phyloP scores from a whole-genome alignment of 2,888 invertebrate genomes.

The Rhyacophila evoluta region DNA sequence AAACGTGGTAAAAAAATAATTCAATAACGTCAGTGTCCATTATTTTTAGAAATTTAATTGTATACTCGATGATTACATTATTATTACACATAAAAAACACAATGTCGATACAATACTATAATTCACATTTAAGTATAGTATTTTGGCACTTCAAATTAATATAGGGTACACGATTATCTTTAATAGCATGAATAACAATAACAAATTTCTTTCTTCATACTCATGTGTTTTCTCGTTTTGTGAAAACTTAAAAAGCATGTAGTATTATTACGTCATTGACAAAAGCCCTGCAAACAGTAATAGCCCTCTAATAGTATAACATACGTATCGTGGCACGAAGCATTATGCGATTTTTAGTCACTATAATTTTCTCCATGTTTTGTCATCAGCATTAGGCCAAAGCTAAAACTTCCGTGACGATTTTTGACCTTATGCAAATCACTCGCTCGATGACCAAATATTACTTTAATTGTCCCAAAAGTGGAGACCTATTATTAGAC shows the following conservation, averaged over 20 bases:
- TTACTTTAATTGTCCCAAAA: not conserved
- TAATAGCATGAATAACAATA: too few species aligned
- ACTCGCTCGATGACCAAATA: not conserved
- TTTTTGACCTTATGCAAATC: slow-evolving; percentile 9
- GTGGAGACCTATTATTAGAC: not conserved
- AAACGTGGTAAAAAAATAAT: too few species aligned
- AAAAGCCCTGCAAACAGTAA: not conserved
- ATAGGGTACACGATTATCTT: too few species aligned
- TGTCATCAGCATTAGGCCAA: slow-evolving; percentile 18
- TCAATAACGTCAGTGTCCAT: too few species aligned
- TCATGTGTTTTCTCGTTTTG: not conserved
- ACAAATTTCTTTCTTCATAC: too few species aligned
- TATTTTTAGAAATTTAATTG: too few species aligned
- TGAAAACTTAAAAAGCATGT: not conserved
- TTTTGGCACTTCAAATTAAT: too few species aligned
- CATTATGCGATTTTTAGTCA: slow-evolving; percentile 14
- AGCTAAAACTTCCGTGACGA: slow-evolving; percentile 12
- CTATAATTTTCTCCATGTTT: not conserved
- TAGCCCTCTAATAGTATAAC: not conserved
- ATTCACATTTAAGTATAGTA: too few species aligned
- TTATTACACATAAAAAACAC: too few species aligned
- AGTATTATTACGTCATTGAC: not conserved
- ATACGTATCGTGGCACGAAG: not conserved
- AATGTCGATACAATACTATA: too few species aligned
- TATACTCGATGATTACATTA: too few species aligned